Evolutionary conservation across 2,888 invertebrate species (phyloP).

Genomic region (Melinaea menophilus): DNA sequence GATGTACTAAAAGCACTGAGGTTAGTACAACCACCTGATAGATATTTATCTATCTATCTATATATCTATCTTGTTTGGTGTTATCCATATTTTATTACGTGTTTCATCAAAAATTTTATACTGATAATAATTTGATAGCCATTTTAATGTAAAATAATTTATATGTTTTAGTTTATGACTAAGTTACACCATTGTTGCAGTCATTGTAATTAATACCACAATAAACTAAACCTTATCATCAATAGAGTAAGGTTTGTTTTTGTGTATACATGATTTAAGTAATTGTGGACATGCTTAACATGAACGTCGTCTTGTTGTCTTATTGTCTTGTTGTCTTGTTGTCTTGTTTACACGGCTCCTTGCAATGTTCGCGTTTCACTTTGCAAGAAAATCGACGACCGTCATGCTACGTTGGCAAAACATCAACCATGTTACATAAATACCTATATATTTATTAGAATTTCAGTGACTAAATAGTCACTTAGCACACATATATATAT

Average conservation of each 20-base stretch:
- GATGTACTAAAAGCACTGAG: too few species aligned
- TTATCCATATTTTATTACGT: too few species aligned
- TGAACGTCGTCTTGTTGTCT: conserved; percentile 38
- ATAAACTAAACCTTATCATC: conserved; percentile 12
- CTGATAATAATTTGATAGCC: too few species aligned
- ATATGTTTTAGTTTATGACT: conserved; percentile 44
- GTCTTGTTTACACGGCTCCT: conserved; percentile 45
- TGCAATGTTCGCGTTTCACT: conserved; percentile 38
- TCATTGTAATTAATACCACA: conserved; percentile 25
- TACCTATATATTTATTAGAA: background rate
- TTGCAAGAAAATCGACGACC: conserved; percentile 24
- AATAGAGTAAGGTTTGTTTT: conserved; percentile 29
- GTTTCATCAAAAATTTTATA: too few species aligned
- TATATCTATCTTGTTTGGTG: too few species aligned
- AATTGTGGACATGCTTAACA: conserved; percentile 41
- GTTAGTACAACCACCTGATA: too few species aligned
- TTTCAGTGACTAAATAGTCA: too few species aligned
- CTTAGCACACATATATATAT: background rate
- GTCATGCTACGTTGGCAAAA: conserved; percentile 12
- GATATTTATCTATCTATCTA: too few species aligned
- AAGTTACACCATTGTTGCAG: conserved; percentile 52
- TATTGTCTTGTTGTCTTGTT: conserved; percentile 47
- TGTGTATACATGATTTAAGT: conserved; percentile 24
- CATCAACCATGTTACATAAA: background rate
- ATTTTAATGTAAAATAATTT: too few species aligned